phyloP scores from a whole-genome alignment of 2,113 vertebrate genomes.

The Puffinus mauretanicus region DNA sequence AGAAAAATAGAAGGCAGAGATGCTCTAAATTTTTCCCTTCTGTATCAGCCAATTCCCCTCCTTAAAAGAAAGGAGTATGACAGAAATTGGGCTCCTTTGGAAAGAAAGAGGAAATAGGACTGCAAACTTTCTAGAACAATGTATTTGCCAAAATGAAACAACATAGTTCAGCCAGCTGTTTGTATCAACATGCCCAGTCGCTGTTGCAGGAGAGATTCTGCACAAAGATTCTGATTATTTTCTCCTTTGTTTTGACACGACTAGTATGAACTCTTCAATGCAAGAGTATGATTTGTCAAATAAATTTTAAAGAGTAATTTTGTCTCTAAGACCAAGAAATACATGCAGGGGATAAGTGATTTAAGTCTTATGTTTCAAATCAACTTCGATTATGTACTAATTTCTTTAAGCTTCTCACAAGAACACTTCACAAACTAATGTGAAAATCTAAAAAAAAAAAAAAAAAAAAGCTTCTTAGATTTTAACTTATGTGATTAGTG shows the following conservation, averaged over 20 bases:
- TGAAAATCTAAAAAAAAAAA: not conserved
- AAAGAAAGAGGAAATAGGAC: not conserved
- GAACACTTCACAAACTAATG: not conserved
- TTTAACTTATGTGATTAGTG: not conserved
- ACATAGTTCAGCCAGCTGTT: not conserved
- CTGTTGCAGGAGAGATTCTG: not conserved
- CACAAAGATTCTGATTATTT: not conserved
- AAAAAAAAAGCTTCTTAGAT: not conserved
- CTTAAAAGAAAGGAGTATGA: not conserved
- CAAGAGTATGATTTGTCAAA: not conserved
- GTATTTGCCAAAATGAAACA: constrained; percentile 17
- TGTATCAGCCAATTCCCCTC: not conserved
- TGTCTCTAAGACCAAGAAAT: not conserved
- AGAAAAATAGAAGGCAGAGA: not conserved
- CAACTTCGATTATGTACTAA: not conserved
- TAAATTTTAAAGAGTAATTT: not conserved
- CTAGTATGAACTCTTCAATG: not conserved
- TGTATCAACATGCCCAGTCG: not conserved
- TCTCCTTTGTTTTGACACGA: not conserved
- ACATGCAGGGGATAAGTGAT: not conserved
- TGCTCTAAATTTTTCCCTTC: not conserved
- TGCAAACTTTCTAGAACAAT: not conserved
- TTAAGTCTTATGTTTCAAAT: not conserved
- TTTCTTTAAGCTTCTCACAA: not conserved
- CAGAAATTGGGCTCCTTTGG: not conserved